phyloP scores from a whole-genome alignment of 2,797 vertebrate genomes.

The Eidolon dupreanum region DNA sequence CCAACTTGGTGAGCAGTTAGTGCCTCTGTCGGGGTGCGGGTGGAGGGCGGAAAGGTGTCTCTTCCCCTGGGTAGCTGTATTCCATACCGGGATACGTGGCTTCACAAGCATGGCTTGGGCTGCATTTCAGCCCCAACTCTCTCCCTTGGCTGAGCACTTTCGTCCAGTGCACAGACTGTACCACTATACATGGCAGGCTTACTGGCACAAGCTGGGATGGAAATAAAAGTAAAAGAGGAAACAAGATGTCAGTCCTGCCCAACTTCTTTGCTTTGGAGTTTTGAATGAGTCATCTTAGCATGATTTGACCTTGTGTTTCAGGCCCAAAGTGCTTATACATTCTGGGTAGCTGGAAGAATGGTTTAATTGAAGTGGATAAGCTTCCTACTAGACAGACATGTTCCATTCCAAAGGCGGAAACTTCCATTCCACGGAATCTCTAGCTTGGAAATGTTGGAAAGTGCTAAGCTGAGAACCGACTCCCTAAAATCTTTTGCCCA shows the following conservation, averaged over 20 bases:
- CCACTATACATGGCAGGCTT: neutral
- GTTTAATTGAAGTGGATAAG: slow-evolving; percentile 33
- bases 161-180: neutral
- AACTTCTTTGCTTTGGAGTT: slow-evolving; percentile 13
- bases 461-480: slow-evolving; percentile 81
- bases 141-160: neutral
- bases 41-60: too few relatives aligned
- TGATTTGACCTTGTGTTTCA: neutral
- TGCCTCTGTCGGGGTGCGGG: accelerated
- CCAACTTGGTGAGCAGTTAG: neutral
- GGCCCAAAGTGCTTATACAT: neutral
- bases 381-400: neutral
- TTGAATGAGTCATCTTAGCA: neutral
- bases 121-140: neutral
- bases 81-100: too few relatives aligned
- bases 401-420: slow-evolving; percentile 36
- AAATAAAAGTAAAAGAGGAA: neutral
- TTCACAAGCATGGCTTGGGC: neutral
- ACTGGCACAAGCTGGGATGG: neutral
- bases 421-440: neutral
- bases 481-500: slow-evolving; percentile 67
- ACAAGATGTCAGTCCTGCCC: neutral
- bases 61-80: neutral
- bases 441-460: slow-evolving; percentile 26
- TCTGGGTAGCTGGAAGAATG: neutral